A percentile compares a stretch with the other conserved stretches of the same genome.
Conservation (phyloP, 2,888 invertebrate species). For the Elaeidobius kamerunicus region DNA sequence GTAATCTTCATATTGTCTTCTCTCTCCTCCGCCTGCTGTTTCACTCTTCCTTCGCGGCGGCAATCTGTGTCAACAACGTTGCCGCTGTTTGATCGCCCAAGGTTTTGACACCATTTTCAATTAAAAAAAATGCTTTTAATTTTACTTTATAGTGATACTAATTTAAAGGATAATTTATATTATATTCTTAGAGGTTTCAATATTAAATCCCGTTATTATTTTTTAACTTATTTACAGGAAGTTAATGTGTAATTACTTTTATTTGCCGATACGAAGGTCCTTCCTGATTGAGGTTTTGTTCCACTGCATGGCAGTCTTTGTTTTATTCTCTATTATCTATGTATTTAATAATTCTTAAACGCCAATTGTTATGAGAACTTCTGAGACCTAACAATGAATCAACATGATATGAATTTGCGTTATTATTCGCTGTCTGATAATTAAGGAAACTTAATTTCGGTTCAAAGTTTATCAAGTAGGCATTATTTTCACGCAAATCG, state of each 20-base stretch:
- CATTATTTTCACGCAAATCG: constrained; percentile 26
- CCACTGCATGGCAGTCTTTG: constrained; percentile 8
- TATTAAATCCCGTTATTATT: constrained; percentile 18
- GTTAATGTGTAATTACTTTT: constrained; percentile 14
- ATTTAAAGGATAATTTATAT: no score
- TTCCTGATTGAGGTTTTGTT: constrained; percentile 20
- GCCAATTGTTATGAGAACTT: constrained; percentile 13
- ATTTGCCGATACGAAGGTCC: constrained; percentile 17
- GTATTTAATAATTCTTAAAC: constrained; percentile 10
- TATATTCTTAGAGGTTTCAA: constrained; percentile 3
- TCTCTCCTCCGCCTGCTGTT: constrained; percentile 7
- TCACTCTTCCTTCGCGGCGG: constrained; percentile 15
- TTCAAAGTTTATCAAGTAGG: constrained; percentile 25
- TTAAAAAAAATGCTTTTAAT: no score
- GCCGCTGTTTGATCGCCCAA: neutral
- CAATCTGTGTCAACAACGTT: constrained; percentile 16
- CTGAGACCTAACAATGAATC: constrained; percentile 5
- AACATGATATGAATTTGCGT: constrained; percentile 1
- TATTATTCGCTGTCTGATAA: constrained; percentile 8
- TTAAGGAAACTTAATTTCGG: constrained; percentile 13
- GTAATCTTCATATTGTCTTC: constrained; percentile 36
- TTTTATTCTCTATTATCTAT: constrained; percentile 12
- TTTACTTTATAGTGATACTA: no score
- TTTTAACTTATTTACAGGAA: constrained; percentile 19
- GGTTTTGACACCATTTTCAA: neutral